Evolutionary conservation across 35 echinoderm and acorn worm species (phyloP).

Genomic region (Ophioderma brevispina): DNA sequence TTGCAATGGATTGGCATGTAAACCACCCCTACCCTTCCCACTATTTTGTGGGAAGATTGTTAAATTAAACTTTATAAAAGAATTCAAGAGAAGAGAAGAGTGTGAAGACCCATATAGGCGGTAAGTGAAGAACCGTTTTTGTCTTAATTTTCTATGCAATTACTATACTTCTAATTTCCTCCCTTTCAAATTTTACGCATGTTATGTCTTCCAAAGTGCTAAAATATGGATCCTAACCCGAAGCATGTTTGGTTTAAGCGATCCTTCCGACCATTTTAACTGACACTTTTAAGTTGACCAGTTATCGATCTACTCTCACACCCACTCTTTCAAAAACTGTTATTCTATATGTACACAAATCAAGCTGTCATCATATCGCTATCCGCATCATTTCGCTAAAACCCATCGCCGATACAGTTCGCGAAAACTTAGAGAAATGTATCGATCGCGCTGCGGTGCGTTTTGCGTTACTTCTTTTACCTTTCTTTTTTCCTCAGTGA

Average conservation of each 20-base stretch:
- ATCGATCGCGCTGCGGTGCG: neutral
- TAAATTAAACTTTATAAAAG: too few relatives aligned
- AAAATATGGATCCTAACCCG: neutral
- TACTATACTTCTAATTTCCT: too few relatives aligned
- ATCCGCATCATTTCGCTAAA: neutral
- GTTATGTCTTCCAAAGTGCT: too few relatives aligned
- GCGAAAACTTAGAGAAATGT: neutral
- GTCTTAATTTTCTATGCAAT: too few relatives aligned
- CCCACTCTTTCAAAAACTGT: neutral
- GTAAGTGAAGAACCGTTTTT: too few relatives aligned
- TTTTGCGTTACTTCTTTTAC: neutral
- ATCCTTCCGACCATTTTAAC: neutral
- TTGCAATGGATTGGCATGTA: too few relatives aligned
- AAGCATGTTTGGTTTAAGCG: neutral
- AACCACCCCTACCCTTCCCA: too few relatives aligned
- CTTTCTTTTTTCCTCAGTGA: neutral
- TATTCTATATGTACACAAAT: neutral
- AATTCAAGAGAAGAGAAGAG: too few relatives aligned
- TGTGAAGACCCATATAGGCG: too few relatives aligned
- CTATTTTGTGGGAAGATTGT: too few relatives aligned
- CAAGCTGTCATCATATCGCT: neutral
- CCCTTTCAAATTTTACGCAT: too few relatives aligned
- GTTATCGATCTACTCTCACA: neutral
- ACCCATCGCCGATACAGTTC: neutral
- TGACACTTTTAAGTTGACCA: neutral